A percentile compares a stretch with the other conserved stretches of the same genome.
Evolutionary conservation across 2,113 vertebrate species (phyloP).

Genomic region (Zonotrichia leucophrys): DNA sequence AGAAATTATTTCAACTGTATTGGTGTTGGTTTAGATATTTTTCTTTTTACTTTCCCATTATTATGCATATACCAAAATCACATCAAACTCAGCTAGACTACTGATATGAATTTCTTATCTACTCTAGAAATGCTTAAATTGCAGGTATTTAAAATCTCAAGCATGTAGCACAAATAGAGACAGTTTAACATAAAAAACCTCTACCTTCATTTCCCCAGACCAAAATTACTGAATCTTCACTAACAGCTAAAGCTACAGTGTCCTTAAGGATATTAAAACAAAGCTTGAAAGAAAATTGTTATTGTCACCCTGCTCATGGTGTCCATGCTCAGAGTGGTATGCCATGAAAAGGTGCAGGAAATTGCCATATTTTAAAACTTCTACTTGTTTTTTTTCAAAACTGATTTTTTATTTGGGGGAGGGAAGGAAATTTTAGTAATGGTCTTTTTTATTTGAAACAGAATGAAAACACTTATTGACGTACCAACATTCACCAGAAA

Average conservation of each 20-base stretch:
- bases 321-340: neutral
- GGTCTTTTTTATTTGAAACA: neutral
- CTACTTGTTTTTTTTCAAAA: neutral
- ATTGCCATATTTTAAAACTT: neutral
- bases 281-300: neutral
- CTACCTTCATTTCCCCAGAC: neutral
- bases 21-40: neutral
- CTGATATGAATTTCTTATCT: neutral
- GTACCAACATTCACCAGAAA: neutral
- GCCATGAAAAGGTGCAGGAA: neutral
- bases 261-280: neutral
- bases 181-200: neutral
- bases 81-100: neutral
- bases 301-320: neutral
- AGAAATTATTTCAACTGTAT: neutral
- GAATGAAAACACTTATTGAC: neutral
- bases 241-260: neutral
- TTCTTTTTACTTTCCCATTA: neutral
- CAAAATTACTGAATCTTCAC: neutral
- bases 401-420: fast-evolving
- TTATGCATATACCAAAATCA: neutral
- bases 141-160: neutral
- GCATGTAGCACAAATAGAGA: neutral
- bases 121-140: neutral
- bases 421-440: neutral